phyloP scores from a whole-genome alignment of 1,140 invertebrate species.

The Conus ventricosus region DNA sequence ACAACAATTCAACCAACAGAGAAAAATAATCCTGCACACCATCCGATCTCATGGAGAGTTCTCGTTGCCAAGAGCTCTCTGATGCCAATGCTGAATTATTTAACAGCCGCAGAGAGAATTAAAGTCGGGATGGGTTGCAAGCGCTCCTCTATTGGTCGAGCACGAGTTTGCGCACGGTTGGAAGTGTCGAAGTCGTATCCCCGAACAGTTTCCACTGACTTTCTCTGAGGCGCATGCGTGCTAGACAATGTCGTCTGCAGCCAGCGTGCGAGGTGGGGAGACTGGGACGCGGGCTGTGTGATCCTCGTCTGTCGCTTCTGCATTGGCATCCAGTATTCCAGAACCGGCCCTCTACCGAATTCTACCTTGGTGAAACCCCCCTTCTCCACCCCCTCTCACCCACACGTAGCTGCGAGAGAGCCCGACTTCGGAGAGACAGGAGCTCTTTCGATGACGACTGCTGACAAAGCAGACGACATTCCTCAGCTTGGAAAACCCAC shows the following conservation, averaged over 20 bases:
- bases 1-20: background rate
- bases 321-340: background rate
- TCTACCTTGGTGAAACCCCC: conserved; percentile 3
- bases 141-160: background rate
- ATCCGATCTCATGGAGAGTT: no score
- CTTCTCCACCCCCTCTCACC: background rate
- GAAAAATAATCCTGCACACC: background rate
- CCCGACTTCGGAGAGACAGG: background rate
- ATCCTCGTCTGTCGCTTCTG: background rate
- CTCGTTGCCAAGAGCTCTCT: conserved; percentile 5
- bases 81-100: conserved; percentile 22
- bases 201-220: background rate
- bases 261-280: background rate
- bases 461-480: conserved; percentile 16
- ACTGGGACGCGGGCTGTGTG: background rate
- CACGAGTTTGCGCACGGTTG: background rate
- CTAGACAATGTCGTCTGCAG: background rate
- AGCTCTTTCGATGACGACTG: background rate
- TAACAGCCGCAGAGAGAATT: conserved; percentile 11
- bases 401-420: background rate
- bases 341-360: conserved; percentile 9
- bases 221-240: background rate
- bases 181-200: background rate
- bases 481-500: background rate
- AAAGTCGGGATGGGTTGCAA: conserved; percentile 15